These are phyloP conservation scores for Sphenopsis melanotis DNA, from an alignment of 2,797 vertebrate genomes.

Conservation along the genomic window DNA sequence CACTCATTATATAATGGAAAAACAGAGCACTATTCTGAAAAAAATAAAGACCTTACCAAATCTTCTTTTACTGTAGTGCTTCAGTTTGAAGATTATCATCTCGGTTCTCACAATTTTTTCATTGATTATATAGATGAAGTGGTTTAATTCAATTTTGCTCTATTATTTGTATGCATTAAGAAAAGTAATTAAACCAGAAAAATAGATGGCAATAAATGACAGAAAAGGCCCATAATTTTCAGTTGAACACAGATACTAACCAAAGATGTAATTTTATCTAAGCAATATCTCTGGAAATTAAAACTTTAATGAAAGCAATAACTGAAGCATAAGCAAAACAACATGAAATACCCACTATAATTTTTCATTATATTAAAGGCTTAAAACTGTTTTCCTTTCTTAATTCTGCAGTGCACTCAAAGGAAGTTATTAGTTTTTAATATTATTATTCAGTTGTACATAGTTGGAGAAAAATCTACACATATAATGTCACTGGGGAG, in stretches of 20 bases:
- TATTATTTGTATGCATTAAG: not conserved
- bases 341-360: slow-evolving; percentile 50
- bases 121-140: not conserved
- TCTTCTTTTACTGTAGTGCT: not conserved
- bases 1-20: not conserved
- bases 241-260: slow-evolving; percentile 38
- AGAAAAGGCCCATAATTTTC: slow-evolving; percentile 7
- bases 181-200: slow-evolving; percentile 50
- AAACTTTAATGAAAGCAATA: slow-evolving; percentile 73
- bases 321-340: slow-evolving; percentile 60
- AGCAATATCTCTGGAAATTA: slow-evolving; percentile 69
- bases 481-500: slow-evolving; percentile 1
- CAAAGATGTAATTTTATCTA: slow-evolving; percentile 65
- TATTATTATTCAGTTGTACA: slow-evolving; percentile 37
- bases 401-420: slow-evolving; percentile 19
- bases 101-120: not conserved
- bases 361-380: slow-evolving; percentile 64
- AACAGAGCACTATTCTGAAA: not conserved
- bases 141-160: not conserved
- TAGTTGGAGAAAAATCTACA: slow-evolving; percentile 40
- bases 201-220: slow-evolving; percentile 24
- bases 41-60: not conserved
- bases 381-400: slow-evolving; percentile 43
- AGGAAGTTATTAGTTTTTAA: slow-evolving; percentile 50
- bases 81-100: not conserved